Base-by-base conservation (phyloP, 2,888 invertebrate species). In the Drosophila setosimentum region DNA sequence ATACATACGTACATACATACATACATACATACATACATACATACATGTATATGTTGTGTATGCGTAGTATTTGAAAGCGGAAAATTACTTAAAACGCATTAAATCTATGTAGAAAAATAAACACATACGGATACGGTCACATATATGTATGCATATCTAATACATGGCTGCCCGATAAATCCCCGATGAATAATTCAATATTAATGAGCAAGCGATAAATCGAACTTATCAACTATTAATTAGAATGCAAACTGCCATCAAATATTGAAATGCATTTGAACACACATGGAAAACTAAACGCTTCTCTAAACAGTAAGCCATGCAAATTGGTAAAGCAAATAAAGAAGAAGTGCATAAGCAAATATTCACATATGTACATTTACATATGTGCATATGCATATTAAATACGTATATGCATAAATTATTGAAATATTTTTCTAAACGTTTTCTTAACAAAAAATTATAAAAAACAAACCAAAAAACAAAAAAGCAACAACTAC, bases 201-300 rank as follows among this genome's bases (percentile, higher is more conserved):
- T 51, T 18, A 40, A 61, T 51, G 61, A 55, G 48, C 33, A 13
- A 40, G 45, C 61, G 45, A 58, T 53, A n/a, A 57, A 21, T 37
- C 18, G 40, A 65, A 57, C 29, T 53, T 53, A 64, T 65, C 66
- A 54, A 77, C 61, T 59, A 63, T 45, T 30, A 30, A 32, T 48
- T 40, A 27, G n/a, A 55, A 60, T 18, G 61, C 16, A 50, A 50
- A 76, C 67, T 73, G 79, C 72, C 82, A 68, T 54, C 73, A 76
- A 45, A 67, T 74, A 74, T 74, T 53, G 51, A 79, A 77, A 53
- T 75, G 66, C 65, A 63, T 40, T 63, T 48, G 53, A 61, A 66
- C 55, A 80, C 37, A 77, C 57, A 79, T 61, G 86, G 89, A 86
- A 86, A 89, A 80, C 83, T 80, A 86, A 89, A 73, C 89, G 86